Evolutionary conservation across 2,888 invertebrate genomes (phyloP).

Genomic region (Napeogenes inachia): DNA sequence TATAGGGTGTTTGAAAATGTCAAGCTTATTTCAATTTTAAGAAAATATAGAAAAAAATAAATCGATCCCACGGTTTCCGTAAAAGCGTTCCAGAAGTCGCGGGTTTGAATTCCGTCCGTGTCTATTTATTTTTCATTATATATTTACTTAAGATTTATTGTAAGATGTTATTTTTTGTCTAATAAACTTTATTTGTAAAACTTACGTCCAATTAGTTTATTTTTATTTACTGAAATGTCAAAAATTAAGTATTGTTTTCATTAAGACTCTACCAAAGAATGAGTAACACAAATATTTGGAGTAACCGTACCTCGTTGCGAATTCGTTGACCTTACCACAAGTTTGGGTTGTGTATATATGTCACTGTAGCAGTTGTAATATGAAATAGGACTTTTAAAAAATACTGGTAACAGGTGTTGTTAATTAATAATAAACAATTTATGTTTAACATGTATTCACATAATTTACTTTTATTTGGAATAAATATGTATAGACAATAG

Average conservation of each 20-base stretch:
- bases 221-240: too few relatives aligned
- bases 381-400: conserved; percentile 6
- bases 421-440: neutral
- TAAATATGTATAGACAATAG: neutral
- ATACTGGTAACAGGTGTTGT: neutral
- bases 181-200: too few relatives aligned
- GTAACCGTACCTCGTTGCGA: conserved; percentile 50
- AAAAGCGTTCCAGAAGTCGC: too few relatives aligned
- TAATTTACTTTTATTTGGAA: neutral
- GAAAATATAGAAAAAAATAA: too few relatives aligned
- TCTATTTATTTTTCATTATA: too few relatives aligned
- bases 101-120: too few relatives aligned
- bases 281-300: conserved; percentile 46
- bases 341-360: conserved; percentile 37
- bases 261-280: conserved; percentile 35
- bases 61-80: too few relatives aligned
- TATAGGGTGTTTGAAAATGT: too few relatives aligned
- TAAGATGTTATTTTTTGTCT: too few relatives aligned
- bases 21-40: too few relatives aligned
- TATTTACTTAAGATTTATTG: too few relatives aligned
- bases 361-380: conserved; percentile 3
- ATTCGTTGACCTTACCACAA: conserved; percentile 55
- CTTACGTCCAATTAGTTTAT: too few relatives aligned
- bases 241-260: neutral
- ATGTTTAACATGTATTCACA: neutral